These are phyloP conservation scores for Megalopta genalis DNA, from an alignment of 1,140 invertebrate genomes.

Conservation along the genomic window DNA sequence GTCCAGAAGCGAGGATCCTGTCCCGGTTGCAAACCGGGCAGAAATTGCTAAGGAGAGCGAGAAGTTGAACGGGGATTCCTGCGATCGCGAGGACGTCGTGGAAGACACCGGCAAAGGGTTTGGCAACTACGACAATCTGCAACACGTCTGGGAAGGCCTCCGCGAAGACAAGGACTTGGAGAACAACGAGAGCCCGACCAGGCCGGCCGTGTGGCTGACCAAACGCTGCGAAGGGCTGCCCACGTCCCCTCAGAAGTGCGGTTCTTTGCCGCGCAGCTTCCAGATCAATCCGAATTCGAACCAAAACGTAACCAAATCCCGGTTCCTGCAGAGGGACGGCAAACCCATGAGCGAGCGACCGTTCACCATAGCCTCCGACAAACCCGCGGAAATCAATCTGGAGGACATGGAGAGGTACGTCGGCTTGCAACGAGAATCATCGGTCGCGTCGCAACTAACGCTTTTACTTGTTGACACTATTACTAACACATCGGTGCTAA, in stretches of 20 bases:
- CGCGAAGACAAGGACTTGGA: constrained; percentile 56
- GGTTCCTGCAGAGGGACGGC: constrained; percentile 76
- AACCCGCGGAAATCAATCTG: constrained; percentile 78
- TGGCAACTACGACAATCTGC: constrained; percentile 80
- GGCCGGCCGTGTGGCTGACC: constrained; percentile 83
- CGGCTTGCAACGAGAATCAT: too few species aligned
- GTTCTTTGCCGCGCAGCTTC: constrained; percentile 89
- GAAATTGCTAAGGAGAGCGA: background rate
- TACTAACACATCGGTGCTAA: too few species aligned
- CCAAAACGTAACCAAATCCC: constrained; percentile 67
- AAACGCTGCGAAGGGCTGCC: constrained; percentile 81
- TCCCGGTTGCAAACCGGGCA: background rate
- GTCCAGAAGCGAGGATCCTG: constrained; percentile 45
- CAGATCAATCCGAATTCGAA: constrained; percentile 73
- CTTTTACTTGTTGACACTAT: too few species aligned
- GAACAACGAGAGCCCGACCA: constrained; percentile 79
- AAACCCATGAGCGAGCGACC: constrained; percentile 81
- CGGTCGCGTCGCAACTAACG: too few species aligned
- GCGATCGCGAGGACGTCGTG: constrained; percentile 38
- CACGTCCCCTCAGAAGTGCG: constrained; percentile 83
- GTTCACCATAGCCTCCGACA: constrained; percentile 86
- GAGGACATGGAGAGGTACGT: constrained; percentile 82
- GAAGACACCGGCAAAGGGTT: constrained; percentile 53
- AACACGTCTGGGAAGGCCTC: constrained; percentile 77
- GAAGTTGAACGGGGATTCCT: constrained; percentile 18